A percentile compares a stretch with the other conserved stretches of the same genome.
Evolutionary conservation across 2,113 vertebrate species (phyloP).

Genomic region (Sigmodon hispidus): DNA sequence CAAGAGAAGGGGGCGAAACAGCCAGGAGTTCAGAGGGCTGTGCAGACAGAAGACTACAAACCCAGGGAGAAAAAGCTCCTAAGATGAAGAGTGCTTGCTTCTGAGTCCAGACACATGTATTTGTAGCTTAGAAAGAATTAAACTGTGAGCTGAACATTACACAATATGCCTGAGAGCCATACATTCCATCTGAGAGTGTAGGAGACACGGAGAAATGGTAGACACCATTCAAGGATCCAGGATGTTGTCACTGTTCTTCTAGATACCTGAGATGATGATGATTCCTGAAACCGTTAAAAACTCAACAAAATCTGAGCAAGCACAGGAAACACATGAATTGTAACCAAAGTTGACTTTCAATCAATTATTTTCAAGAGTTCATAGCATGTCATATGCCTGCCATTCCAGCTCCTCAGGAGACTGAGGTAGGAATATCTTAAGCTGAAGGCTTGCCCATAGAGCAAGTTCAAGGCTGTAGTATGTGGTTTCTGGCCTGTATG

Average conservation of each 20-base stretch:
- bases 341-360: neutral
- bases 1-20: slow-evolving; percentile 43
- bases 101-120: neutral
- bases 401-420: neutral
- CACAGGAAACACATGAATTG: neutral
- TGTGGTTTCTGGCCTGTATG: too few relatives aligned
- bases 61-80: slow-evolving; percentile 22
- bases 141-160: neutral
- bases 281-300: neutral
- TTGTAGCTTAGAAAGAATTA: slow-evolving; percentile 51
- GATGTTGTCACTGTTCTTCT: neutral
- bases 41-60: slow-evolving; percentile 53
- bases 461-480: neutral
- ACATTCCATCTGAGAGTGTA: neutral
- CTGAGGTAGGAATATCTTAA: neutral
- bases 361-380: neutral
- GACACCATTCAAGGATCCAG: neutral
- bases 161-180: neutral
- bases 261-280: neutral
- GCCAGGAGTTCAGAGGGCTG: slow-evolving; percentile 2
- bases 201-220: slow-evolving; percentile 9
- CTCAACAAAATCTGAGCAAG: neutral
- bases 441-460: neutral
- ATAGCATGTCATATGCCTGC: too few relatives aligned
- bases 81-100: slow-evolving; percentile 30